Base-by-base conservation (phyloP, 2,113 vertebrate genomes). In the Actinemys pallida region DNA sequence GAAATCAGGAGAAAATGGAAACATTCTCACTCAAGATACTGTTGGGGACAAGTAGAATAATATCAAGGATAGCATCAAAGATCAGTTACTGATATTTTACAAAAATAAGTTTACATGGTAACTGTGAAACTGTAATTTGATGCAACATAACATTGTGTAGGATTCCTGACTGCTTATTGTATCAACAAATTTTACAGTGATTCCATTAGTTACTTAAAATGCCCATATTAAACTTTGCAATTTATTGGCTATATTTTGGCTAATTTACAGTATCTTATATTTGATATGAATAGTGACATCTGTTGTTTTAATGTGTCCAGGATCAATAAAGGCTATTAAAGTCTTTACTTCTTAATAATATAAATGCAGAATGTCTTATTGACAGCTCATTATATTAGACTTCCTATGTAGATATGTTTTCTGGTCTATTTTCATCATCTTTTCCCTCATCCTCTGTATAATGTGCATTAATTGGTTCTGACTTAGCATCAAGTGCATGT, bases 91-190 rank as follows among this genome's bases (percentile, higher is more conserved):
- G 87, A 81, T 79, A 91, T 95, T 93, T 94, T 93, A 86, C 89
- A 93, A 89, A 96, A 95, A 90, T 92, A 91, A 97, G 94, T 69
- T 59, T 50, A 50, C 94, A 97, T 87, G 81, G 83, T 86, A 57
- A 76, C 20, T 49, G 13, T 80, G 45, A 91, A 94, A 89, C 82
- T 81, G 52, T 86, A 62, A 8, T 89, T 94, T 86, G 6, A 53
- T 92, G 59, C 57, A 62, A 80, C 95, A 69, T 88, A 88, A 82
- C 79, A 95, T 96, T 95, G n/a, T 45, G 52, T 31, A 59, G 29
- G 57, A 82, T 88, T 96, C 53, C 93, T 81, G n/a, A 57, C 84
- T 93, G 89, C 17, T 10, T 83, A 78, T 56, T 79, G 13, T 45
- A 10, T 35, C 76, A 56, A 59, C 50, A 84, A n/a, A 85, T 49